A percentile compares a stretch with the other conserved stretches of the same genome.
phyloP scores from a whole-genome alignment of 2,797 vertebrate species.

The Acanthiza pusilla region DNA sequence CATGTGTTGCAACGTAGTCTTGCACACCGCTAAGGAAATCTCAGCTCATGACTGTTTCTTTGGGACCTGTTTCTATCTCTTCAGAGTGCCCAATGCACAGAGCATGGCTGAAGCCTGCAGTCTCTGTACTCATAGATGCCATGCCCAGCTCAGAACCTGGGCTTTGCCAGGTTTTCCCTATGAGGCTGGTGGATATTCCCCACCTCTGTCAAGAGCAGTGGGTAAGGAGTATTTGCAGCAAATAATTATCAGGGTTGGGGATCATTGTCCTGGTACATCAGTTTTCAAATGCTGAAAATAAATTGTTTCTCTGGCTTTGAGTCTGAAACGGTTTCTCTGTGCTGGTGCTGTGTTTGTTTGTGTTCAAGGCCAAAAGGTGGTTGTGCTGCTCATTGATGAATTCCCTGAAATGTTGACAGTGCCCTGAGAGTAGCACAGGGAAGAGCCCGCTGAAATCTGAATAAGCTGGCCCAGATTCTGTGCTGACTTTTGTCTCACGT shows the following conservation, averaged over 20 bases:
- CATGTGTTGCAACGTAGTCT: rapidly evolving
- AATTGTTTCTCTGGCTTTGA: neutral
- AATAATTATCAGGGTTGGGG: neutral
- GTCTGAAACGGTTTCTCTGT: neutral
- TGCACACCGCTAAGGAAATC: neutral
- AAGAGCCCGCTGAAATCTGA: neutral
- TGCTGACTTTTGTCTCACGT: neutral
- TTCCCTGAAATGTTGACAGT: neutral
- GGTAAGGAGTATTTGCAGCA: neutral
- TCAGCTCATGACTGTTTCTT: neutral
- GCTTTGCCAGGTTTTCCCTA: neutral
- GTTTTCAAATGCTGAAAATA: conserved; percentile 17
- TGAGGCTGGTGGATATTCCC: neutral
- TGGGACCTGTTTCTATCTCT: neutral
- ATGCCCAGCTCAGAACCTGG: neutral
- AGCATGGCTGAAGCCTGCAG: conserved; percentile 3
- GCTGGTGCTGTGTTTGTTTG: neutral
- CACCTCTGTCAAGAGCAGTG: neutral
- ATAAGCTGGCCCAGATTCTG: neutral
- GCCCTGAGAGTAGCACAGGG: neutral
- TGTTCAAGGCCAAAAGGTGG: conserved; percentile 4
- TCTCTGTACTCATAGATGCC: neutral
- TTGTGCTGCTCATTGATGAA: conserved; percentile 6
- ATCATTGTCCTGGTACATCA: neutral
- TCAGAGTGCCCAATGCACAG: neutral